These are phyloP conservation scores for Heterodera filipjevi DNA, from an alignment of 2,888 invertebrate species.

Conservation along the genomic window DNA sequence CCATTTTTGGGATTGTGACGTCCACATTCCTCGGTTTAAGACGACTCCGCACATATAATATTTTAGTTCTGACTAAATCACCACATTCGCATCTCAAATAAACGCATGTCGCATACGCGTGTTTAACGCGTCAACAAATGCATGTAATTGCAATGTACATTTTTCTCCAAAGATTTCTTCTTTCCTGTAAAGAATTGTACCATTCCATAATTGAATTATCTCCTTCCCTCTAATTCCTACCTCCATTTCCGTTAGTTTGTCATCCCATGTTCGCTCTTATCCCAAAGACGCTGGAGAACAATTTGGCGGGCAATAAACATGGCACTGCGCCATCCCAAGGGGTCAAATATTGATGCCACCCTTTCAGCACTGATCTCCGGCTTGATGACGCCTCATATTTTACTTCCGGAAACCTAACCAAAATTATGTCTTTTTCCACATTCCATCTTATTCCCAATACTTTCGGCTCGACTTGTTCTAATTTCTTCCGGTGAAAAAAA, in stretches of 20 bases:
- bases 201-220: not conserved
- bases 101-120: constrained; percentile 32
- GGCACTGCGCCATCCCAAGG: constrained; percentile 35
- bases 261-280: constrained; percentile 33
- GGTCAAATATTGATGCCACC: constrained; percentile 39
- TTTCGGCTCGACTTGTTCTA: not conserved
- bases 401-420: not conserved
- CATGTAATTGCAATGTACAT: constrained; percentile 27
- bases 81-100: constrained; percentile 19
- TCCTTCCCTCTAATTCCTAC: constrained; percentile 11
- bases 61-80: not conserved
- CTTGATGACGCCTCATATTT: not conserved
- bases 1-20: constrained; percentile 32
- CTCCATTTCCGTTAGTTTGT: not conserved
- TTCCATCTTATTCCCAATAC: constrained; percentile 35
- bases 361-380: constrained; percentile 22
- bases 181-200: not conserved
- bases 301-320: constrained; percentile 25
- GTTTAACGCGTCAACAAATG: constrained; percentile 39
- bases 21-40: constrained; percentile 15
- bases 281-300: constrained; percentile 36
- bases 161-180: not conserved
- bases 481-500: not conserved
- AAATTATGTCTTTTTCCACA: constrained; percentile 14
- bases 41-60: not conserved